Conservation (phyloP, 2,797 vertebrate genomes). For the Distichodus sexfasciatus region DNA sequence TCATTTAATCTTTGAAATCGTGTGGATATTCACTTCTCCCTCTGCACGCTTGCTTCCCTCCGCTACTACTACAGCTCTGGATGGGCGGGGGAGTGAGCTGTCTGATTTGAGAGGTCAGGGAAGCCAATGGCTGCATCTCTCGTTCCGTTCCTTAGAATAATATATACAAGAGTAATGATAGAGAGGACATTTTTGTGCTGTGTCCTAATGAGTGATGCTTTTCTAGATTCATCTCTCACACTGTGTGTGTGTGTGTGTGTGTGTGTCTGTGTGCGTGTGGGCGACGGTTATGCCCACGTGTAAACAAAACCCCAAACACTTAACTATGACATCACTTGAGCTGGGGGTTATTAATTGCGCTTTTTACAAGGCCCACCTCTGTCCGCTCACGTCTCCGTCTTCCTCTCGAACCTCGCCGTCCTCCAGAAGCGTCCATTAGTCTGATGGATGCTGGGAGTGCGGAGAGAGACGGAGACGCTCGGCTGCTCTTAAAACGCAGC, state of each 20-base stretch:
- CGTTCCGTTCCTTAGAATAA: too few species aligned
- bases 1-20: too few species aligned
- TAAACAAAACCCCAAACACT: conserved; percentile 82
- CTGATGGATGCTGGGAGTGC: conserved; percentile 65
- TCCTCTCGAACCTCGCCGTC: conserved; percentile 62
- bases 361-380: conserved; percentile 68
- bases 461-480: conserved; percentile 54
- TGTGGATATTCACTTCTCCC: too few species aligned
- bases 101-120: too few species aligned
- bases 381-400: conserved; percentile 13
- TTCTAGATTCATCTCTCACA: conserved; percentile 66
- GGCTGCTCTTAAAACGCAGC: conserved; percentile 67
- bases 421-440: conserved; percentile 65
- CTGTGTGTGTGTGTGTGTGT: conserved; percentile 43
- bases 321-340: conserved; percentile 80
- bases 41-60: too few species aligned
- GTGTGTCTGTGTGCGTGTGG: neutral
- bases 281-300: conserved; percentile 63
- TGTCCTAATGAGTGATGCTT: conserved; percentile 68
- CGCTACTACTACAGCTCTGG: too few species aligned
- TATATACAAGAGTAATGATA: neutral
- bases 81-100: too few species aligned
- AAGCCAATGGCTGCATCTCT: too few species aligned
- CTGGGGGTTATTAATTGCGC: conserved; percentile 74
- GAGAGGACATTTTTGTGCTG: conserved; percentile 67